These are phyloP conservation scores for Panopea generosa DNA, from an alignment of 2,888 invertebrate genomes.

Conservation along the genomic window DNA sequence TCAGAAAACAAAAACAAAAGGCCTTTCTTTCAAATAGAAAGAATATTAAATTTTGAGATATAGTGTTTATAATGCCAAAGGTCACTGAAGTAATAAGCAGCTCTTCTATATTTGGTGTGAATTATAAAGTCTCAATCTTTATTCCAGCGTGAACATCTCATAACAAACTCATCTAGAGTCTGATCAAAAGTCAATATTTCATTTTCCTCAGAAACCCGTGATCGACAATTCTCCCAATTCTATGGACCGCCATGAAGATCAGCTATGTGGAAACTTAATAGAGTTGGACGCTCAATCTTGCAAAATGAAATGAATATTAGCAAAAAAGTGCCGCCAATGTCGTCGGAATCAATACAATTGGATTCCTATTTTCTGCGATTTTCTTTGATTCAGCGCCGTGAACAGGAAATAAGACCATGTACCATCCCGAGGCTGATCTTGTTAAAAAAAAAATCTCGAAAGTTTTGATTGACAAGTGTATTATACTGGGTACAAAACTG, in stretches of 20 bases:
- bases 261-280: constrained; percentile 30
- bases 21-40: too few relatives aligned
- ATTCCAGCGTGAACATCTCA: constrained; percentile 1
- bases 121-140: too few relatives aligned
- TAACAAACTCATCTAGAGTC: background rate
- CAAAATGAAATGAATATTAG: constrained; percentile 56
- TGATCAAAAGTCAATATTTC: constrained; percentile 46
- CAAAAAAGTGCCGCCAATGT: constrained; percentile 34
- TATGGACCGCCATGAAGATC: background rate
- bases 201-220: constrained; percentile 19
- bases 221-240: constrained; percentile 23
- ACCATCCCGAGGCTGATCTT: background rate
- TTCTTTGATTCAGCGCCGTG: background rate
- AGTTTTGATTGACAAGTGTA: constrained; percentile 2
- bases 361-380: too few relatives aligned
- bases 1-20: too few relatives aligned
- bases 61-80: too few relatives aligned
- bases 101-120: too few relatives aligned
- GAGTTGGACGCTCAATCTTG: constrained; percentile 31
- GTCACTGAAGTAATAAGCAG: too few relatives aligned
- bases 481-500: background rate
- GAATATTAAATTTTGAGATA: too few relatives aligned
- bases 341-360: constrained; percentile 23
- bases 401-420: constrained; percentile 43
- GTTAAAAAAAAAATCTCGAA: background rate